Evolutionary conservation across 2,113 vertebrate genomes (phyloP).

Genomic region (Paramisgurnus dabryanus): DNA sequence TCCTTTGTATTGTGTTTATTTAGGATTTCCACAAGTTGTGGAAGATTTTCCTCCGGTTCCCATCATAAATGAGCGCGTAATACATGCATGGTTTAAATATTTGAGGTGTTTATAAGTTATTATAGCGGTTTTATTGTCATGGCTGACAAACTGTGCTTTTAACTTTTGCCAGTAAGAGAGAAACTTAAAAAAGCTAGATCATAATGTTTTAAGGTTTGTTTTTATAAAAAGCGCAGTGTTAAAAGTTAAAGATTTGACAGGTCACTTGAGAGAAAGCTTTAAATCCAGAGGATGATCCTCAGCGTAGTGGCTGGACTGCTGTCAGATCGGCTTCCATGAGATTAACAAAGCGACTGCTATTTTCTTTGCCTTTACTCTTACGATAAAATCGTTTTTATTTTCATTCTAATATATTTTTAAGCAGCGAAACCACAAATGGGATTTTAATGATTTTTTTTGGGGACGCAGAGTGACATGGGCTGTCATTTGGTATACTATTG

Average conservation of each 20-base stretch:
- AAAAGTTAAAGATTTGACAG: constrained; percentile 29
- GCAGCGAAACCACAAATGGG: not conserved
- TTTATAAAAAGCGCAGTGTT: not conserved
- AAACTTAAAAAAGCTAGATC: not conserved
- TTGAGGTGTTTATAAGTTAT: not conserved
- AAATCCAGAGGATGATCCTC: constrained; percentile 63
- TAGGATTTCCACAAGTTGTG: no score
- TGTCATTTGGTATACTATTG: no score
- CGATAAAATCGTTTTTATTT: not conserved
- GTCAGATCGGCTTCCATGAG: constrained; percentile 70
- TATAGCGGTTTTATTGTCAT: not conserved
- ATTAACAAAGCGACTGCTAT: constrained; percentile 73
- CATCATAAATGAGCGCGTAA: not conserved
- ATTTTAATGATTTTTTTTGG: not conserved
- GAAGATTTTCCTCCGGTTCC: not conserved
- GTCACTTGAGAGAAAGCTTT: constrained; percentile 12
- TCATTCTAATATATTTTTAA: not conserved
- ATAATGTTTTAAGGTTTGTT: not conserved
- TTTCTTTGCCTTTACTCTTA: constrained; percentile 61
- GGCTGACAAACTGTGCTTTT: not conserved
- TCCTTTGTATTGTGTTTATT: no score
- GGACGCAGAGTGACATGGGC: no score
- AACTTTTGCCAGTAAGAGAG: no score
- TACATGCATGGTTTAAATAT: not conserved
- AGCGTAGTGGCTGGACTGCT: constrained; percentile 61